Conservation (phyloP, 2,888 invertebrate genomes). For the Kuschelorhynchus macadamiae region DNA sequence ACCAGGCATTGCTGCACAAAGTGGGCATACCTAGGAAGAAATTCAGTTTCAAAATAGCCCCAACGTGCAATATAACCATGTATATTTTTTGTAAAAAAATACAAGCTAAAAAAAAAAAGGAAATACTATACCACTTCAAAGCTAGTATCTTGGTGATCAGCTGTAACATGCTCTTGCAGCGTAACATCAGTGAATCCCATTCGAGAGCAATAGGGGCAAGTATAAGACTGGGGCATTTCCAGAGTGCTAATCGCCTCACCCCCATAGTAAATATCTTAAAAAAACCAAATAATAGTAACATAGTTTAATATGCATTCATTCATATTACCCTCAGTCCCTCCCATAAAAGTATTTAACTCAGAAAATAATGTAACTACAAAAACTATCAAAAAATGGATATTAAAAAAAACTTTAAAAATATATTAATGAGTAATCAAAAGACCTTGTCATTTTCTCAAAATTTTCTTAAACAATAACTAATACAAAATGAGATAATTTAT, state of each 20-base stretch:
- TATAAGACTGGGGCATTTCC: slow-evolving; percentile 96
- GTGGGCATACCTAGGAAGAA: slow-evolving; percentile 90
- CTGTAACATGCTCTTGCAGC: slow-evolving; percentile 90
- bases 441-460: too few species aligned
- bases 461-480: too few species aligned
- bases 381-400: too few species aligned
- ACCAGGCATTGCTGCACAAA: slow-evolving; percentile 96
- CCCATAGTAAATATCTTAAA: slow-evolving; percentile 76
- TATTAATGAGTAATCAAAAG: too few species aligned
- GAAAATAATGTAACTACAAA: too few species aligned
- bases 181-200: slow-evolving; percentile 96
- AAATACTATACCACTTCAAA: slow-evolving; percentile 81
- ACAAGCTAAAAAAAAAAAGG: too few species aligned
- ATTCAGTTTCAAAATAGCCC: neutral
- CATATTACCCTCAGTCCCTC: too few species aligned
- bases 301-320: neutral
- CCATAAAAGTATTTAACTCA: too few species aligned
- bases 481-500: too few species aligned
- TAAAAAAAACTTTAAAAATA: too few species aligned
- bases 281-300: slow-evolving; percentile 4
- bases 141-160: slow-evolving; percentile 92
- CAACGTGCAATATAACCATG: too few species aligned
- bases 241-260: slow-evolving; percentile 91
- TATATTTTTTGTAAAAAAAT: too few species aligned
- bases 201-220: slow-evolving; percentile 97